These are phyloP conservation scores for Carcinoscorpius rotundicauda DNA, from an alignment of 1,140 invertebrate species.

Conservation along the genomic window DNA sequence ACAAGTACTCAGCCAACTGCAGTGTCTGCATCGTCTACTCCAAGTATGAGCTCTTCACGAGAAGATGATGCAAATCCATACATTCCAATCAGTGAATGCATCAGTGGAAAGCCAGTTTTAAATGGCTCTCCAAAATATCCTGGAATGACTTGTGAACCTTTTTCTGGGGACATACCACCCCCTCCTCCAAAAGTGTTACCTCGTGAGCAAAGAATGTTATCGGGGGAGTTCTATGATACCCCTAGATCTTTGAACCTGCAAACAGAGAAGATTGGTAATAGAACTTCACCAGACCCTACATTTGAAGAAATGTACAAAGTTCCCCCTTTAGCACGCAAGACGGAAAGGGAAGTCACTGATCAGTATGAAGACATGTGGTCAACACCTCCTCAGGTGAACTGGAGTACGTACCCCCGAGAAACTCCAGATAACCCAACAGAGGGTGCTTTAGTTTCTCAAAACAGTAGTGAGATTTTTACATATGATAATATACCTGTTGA, in stretches of 20 bases:
- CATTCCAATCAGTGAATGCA: conserved; percentile 61
- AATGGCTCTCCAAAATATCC: conserved; percentile 16
- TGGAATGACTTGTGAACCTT: conserved; percentile 14
- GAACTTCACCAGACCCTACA: conserved; percentile 10
- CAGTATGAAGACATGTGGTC: conserved; percentile 23
- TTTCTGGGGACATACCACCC: conserved; percentile 20
- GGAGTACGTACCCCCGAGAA: conserved; percentile 41
- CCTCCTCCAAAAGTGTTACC: conserved; percentile 9
- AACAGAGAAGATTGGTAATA: neutral
- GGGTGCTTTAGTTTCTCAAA: no score
- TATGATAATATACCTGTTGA: no score
- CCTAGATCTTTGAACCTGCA: conserved; percentile 12
- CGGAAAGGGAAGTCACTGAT: neutral
- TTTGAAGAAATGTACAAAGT: conserved; percentile 15
- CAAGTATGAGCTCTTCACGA: no score
- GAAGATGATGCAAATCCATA: conserved; percentile 31
- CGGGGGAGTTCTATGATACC: conserved; percentile 22
- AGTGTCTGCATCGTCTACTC: no score
- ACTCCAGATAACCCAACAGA: no score
- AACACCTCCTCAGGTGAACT: conserved; percentile 38
- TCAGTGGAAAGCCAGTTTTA: conserved; percentile 52
- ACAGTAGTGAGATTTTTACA: no score
- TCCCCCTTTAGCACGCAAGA: neutral
- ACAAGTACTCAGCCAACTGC: no score
- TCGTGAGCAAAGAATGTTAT: conserved; percentile 10